These are phyloP conservation scores for Parambassis ranga DNA, from an alignment of 2,797 vertebrate species.

Conservation along the genomic window DNA sequence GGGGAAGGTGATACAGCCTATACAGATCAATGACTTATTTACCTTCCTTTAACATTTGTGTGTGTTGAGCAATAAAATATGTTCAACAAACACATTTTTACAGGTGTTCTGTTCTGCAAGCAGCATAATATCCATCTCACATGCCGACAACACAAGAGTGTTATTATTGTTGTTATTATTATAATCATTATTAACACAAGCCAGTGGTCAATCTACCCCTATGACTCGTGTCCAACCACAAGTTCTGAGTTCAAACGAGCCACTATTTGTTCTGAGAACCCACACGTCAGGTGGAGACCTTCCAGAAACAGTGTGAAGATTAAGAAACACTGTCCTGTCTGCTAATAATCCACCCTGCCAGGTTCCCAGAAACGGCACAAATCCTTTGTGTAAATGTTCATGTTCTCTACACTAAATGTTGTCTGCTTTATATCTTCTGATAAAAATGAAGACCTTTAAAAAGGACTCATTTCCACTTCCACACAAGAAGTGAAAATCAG, in stretches of 20 bases:
- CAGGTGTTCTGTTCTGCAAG: no score
- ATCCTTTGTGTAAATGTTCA: conserved; percentile 18
- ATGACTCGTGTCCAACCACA: neutral
- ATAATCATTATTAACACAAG: conserved; percentile 17
- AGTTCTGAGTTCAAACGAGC: no score
- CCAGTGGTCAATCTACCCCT: neutral
- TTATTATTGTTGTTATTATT: no score
- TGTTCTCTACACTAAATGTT: neutral
- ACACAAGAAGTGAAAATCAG: neutral
- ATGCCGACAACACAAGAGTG: conserved; percentile 5
- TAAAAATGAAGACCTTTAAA: conserved; percentile 7
- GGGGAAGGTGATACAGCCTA: neutral
- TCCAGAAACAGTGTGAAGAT: conserved; percentile 55
- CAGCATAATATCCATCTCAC: conserved; percentile 16
- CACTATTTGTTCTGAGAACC: conserved; percentile 23
- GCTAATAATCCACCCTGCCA: conserved; percentile 35
- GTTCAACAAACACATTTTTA: no score
- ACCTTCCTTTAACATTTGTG: neutral
- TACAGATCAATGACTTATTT: neutral
- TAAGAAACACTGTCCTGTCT: conserved; percentile 19
- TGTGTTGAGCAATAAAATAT: neutral
- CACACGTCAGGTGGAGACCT: conserved; percentile 50
- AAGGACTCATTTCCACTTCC: neutral
- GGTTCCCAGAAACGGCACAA: conserved; percentile 37
- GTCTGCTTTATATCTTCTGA: conserved; percentile 46